Conservation (phyloP, 2,797 vertebrate genomes). For the Sylvia borin region DNA sequence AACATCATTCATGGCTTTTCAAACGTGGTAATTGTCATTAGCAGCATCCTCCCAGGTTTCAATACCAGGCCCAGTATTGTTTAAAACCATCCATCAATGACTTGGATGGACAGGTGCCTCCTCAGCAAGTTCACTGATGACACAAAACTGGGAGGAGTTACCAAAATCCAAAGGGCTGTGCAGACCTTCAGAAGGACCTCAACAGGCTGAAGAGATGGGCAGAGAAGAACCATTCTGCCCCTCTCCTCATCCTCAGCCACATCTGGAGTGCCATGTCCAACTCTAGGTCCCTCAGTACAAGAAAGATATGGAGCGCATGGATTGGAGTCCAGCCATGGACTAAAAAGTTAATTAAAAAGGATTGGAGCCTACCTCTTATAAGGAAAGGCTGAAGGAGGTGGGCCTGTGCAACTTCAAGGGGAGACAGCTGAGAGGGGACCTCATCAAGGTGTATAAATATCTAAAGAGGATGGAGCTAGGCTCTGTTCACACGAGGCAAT, state of each 20-base stretch:
- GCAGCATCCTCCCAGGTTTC: not conserved
- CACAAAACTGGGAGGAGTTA: not conserved
- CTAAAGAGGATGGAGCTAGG: not conserved
- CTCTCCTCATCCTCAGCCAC: not conserved
- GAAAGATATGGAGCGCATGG: not conserved
- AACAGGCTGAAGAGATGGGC: not conserved
- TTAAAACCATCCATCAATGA: not conserved
- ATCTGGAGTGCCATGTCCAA: not conserved
- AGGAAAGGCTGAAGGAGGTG: not conserved
- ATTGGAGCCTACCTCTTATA: not conserved
- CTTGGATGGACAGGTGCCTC: not conserved
- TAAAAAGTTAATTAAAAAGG: not conserved
- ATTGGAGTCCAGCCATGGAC: not conserved
- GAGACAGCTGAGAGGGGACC: not conserved
- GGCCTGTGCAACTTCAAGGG: not conserved
- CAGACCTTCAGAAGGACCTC: not conserved
- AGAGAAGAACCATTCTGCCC: not conserved
- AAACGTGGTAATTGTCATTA: not conserved
- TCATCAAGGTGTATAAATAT: not conserved
- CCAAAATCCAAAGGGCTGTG: not conserved
- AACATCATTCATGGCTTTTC: not conserved
- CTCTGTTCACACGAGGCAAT: not conserved
- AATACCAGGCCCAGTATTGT: not conserved
- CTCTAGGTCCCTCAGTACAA: not conserved
- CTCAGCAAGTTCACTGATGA: not conserved